Evolutionary conservation across 2,113 vertebrate genomes (phyloP).

Genomic region (Cyanistes caeruleus): DNA sequence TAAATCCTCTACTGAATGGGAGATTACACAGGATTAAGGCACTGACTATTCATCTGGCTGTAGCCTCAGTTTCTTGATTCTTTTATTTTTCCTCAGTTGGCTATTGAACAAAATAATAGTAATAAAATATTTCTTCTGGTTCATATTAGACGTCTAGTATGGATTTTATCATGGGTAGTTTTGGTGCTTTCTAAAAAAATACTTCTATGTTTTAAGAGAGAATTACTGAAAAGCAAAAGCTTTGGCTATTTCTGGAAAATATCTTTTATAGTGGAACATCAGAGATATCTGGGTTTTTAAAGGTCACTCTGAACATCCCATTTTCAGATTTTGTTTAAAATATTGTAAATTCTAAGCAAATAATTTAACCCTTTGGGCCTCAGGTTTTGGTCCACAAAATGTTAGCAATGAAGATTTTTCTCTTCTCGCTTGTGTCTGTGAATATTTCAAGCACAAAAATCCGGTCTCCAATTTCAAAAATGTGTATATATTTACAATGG

Average conservation of each 20-base stretch:
- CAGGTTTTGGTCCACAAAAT: background rate
- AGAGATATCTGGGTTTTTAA: background rate
- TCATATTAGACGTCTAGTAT: background rate
- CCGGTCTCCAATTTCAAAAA: background rate
- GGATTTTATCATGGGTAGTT: background rate
- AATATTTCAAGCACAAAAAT: background rate
- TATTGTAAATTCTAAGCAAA: background rate
- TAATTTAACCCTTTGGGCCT: background rate
- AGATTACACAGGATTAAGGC: background rate
- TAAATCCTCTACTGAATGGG: background rate
- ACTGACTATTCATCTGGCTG: background rate
- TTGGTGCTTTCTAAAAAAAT: background rate
- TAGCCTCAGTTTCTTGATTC: background rate
- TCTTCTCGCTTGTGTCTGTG: background rate
- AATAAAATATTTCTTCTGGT: background rate
- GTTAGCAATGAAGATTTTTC: background rate
- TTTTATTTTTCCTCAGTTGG: background rate
- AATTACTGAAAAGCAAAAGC: background rate
- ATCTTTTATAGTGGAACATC: background rate
- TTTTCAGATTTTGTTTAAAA: background rate
- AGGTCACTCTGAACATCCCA: background rate
- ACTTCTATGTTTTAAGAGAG: background rate
- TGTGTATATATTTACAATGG: background rate
- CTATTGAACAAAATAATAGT: background rate
- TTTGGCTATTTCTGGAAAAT: background rate